Evolutionary conservation across 2,888 invertebrate genomes (phyloP).

Genomic region (Anodontia alba): DNA sequence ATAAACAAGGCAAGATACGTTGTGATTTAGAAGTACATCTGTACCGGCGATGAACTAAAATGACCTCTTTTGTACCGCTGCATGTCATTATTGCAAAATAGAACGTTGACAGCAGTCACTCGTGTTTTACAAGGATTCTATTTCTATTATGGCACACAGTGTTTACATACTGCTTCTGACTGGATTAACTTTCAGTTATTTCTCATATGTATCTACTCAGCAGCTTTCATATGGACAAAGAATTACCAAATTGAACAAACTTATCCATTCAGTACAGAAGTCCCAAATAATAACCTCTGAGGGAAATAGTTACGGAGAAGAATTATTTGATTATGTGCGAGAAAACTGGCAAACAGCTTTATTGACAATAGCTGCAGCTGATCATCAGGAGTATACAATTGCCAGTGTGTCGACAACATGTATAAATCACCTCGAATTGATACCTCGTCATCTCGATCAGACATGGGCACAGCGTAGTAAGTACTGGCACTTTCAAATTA

Average conservation of each 20-base stretch:
- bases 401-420: neutral
- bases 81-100: too few species aligned
- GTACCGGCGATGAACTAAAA: too few species aligned
- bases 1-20: too few species aligned
- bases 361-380: neutral
- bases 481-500: too few species aligned
- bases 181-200: neutral
- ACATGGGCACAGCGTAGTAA: slow-evolving; percentile 6
- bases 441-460: neutral
- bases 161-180: too few species aligned
- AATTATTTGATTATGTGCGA: neutral
- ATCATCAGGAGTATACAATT: too few species aligned
- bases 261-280: neutral
- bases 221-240: neutral
- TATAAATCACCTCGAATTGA: neutral
- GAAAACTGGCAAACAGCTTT: neutral
- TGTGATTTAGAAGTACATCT: too few species aligned
- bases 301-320: too few species aligned
- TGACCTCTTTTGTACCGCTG: too few species aligned
- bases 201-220: neutral
- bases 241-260: neutral
- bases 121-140: too few species aligned
- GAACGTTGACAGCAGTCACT: too few species aligned
- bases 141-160: too few species aligned
- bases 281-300: neutral